These are phyloP conservation scores for Geotrupes spiniger DNA, from an alignment of 2,888 invertebrate species.

Conservation along the genomic window DNA sequence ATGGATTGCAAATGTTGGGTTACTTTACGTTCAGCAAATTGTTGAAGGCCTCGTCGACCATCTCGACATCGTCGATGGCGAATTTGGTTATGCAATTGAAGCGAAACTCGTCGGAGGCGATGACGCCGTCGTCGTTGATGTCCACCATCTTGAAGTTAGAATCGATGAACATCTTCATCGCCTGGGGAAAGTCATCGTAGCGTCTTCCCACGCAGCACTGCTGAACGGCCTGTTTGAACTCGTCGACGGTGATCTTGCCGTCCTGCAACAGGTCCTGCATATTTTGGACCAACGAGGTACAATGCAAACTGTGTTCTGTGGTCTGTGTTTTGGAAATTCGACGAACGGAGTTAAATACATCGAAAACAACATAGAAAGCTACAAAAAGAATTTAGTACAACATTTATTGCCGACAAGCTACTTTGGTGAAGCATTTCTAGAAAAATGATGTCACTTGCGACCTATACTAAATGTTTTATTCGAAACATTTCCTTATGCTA, in stretches of 20 bases:
- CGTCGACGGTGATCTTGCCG: conserved; percentile 75
- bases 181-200: conserved; percentile 79
- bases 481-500: too few relatives aligned
- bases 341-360: neutral
- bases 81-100: conserved; percentile 80
- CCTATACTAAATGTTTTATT: too few relatives aligned
- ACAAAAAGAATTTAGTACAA: too few relatives aligned
- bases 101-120: conserved; percentile 76
- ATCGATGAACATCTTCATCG: conserved; percentile 84
- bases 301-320: conserved; percentile 4
- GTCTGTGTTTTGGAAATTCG: conserved; percentile 7
- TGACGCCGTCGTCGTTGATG: conserved; percentile 74
- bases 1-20: neutral
- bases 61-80: conserved; percentile 72
- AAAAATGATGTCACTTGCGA: too few relatives aligned
- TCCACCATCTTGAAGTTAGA: conserved; percentile 80
- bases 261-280: conserved; percentile 60
- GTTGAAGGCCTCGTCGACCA: conserved; percentile 75
- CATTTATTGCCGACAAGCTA: too few relatives aligned
- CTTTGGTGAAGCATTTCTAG: too few relatives aligned
- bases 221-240: conserved; percentile 79
- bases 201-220: conserved; percentile 75
- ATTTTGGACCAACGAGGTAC: conserved; percentile 3
- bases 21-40: conserved; percentile 72
- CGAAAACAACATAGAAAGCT: neutral